phyloP scores from a whole-genome alignment of 2,113 vertebrate species.

The Callipepla californica region DNA sequence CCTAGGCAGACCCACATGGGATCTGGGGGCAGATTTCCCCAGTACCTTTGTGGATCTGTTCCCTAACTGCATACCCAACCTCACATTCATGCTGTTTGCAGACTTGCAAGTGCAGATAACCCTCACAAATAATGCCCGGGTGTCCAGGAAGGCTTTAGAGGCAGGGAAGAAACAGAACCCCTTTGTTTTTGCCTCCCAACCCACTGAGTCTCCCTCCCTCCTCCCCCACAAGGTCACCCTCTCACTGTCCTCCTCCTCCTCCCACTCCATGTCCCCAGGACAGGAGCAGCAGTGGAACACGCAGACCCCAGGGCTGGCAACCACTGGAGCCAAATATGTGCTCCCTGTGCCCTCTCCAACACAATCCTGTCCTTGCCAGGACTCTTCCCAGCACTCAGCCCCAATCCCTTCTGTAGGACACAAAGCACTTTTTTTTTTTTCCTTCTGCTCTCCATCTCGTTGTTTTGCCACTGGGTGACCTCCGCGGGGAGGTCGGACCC shows the following conservation, averaged over 20 bases:
- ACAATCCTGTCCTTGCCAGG: neutral
- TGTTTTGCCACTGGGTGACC: neutral
- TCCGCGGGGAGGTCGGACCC: neutral
- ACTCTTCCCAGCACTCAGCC: neutral
- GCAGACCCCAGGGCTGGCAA: neutral
- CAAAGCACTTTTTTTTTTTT: neutral
- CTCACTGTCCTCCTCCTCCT: neutral
- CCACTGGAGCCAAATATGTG: fast-evolving
- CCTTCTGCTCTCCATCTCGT: neutral
- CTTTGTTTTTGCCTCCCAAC: neutral
- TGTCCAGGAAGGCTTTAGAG: neutral
- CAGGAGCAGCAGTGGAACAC: fast-evolving
- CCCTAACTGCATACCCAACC: neutral
- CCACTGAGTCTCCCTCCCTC: neutral
- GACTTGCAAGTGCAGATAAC: neutral
- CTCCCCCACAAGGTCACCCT: neutral
- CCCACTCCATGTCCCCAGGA: neutral
- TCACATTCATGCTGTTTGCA: neutral
- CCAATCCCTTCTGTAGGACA: neutral
- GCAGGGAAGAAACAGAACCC: neutral
- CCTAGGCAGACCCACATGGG: neutral
- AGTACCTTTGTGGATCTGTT: neutral
- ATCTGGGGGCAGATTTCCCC: neutral
- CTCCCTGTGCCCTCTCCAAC: neutral
- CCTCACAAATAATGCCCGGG: neutral